These are phyloP conservation scores for Thunnus thynnus DNA, from an alignment of 2,113 vertebrate genomes.

Conservation along the genomic window DNA sequence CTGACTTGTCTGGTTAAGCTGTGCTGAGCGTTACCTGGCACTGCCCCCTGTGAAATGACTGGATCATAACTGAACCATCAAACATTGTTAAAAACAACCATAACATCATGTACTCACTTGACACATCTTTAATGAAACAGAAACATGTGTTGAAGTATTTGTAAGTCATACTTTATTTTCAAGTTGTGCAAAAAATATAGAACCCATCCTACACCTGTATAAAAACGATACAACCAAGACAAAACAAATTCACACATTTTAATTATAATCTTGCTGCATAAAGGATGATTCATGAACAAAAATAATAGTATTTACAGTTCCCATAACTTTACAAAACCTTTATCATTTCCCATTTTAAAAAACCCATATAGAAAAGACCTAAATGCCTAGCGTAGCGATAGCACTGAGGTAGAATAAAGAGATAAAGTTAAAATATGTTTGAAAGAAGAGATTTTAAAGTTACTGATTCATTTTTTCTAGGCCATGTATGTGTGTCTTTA, in stretches of 20 bases:
- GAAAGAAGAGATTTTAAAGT: conserved; percentile 9
- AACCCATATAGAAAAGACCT: conserved; percentile 47
- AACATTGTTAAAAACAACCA: not conserved
- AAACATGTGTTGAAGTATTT: conserved; percentile 27
- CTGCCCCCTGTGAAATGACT: not conserved
- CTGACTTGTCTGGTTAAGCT: not conserved
- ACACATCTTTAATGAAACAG: conserved; percentile 17
- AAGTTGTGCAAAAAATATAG: conserved; percentile 81
- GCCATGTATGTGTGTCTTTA: not conserved
- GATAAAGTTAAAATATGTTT: conserved; percentile 32
- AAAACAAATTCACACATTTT: conserved; percentile 61
- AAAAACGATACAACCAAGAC: conserved; percentile 63
- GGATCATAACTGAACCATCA: not conserved
- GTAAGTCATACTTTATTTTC: conserved; percentile 74
- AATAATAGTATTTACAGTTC: conserved; percentile 80
- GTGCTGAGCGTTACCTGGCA: not conserved
- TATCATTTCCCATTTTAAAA: conserved; percentile 49
- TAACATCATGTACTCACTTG: not conserved
- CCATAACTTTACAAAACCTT: conserved; percentile 76
- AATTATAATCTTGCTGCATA: conserved; percentile 62
- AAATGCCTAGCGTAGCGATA: conserved; percentile 70
- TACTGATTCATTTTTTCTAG: not conserved
- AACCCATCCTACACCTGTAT: conserved; percentile 64
- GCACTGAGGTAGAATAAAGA: conserved; percentile 85
- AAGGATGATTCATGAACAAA: conserved; percentile 60